These are phyloP conservation scores for Panonychus citri DNA, from an alignment of 1,140 invertebrate genomes.

Conservation along the genomic window DNA sequence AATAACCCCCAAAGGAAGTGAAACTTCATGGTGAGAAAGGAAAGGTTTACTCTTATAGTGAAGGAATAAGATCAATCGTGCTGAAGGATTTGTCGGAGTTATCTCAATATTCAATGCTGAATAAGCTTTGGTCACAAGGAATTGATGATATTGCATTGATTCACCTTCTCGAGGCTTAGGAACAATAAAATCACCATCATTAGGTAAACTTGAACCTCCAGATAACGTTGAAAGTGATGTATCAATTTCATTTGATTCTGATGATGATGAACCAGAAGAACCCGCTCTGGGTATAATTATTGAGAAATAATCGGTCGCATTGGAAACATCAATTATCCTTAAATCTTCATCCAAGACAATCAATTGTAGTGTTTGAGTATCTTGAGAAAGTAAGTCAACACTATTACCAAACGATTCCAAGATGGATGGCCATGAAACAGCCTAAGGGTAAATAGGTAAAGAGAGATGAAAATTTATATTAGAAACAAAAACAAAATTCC, in stretches of 20 bases:
- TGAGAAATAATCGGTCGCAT: constrained; percentile 15
- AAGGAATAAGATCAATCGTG: constrained; percentile 15
- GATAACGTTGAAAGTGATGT: too few species aligned
- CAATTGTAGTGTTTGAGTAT: constrained; percentile 18
- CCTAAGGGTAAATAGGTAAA: constrained; percentile 4
- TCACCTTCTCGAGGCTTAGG: constrained; percentile 16
- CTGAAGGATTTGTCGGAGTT: constrained; percentile 13
- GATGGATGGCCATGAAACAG: constrained; percentile 18
- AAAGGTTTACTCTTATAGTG: constrained; percentile 16
- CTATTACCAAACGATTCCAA: constrained; percentile 17
- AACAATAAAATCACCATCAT: constrained; percentile 12
- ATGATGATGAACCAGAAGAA: constrained; percentile 5
- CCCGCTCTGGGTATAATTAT: constrained; percentile 15
- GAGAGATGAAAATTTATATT: background rate
- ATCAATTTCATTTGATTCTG: constrained; percentile 3
- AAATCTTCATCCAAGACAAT: constrained; percentile 16
- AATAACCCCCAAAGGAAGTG: constrained; percentile 12
- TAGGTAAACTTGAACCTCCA: background rate
- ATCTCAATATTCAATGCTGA: constrained; percentile 19
- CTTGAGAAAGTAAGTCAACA: constrained; percentile 17
- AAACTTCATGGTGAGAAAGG: constrained; percentile 15
- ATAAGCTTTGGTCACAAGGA: constrained; percentile 17
- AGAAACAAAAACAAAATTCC: background rate
- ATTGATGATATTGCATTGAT: constrained; percentile 17
- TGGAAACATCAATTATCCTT: constrained; percentile 14